A percentile compares a stretch with the other conserved stretches of the same genome.
These are phyloP conservation scores for Dunckerocampus dactyliophorus DNA, from an alignment of 2,113 vertebrate genomes.

Conservation along the genomic window DNA sequence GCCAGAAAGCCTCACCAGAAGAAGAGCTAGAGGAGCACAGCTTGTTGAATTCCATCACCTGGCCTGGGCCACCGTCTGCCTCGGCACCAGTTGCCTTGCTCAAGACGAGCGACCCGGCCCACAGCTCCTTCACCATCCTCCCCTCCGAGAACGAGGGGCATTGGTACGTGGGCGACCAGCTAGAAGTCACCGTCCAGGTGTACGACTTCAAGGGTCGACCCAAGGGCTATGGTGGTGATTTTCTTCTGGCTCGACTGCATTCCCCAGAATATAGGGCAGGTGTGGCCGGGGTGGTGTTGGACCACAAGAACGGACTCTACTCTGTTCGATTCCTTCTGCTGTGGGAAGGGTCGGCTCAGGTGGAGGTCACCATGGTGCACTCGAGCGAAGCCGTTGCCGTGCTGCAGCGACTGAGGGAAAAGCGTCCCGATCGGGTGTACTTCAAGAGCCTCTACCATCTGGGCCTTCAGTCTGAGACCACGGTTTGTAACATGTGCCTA, in stretches of 20 bases:
- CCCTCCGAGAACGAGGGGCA: slow-evolving; percentile 45
- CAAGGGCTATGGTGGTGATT: slow-evolving; percentile 90
- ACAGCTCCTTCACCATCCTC: slow-evolving; percentile 83
- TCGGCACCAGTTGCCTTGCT: slow-evolving; percentile 55
- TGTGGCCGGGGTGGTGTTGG: slow-evolving; percentile 81
- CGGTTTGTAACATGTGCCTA: slow-evolving; percentile 88
- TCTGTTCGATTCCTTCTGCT: slow-evolving; percentile 83
- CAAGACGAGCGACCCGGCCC: slow-evolving; percentile 82
- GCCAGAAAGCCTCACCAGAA: slow-evolving; percentile 73
- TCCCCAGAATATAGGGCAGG: slow-evolving; percentile 81
- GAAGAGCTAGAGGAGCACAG: slow-evolving; percentile 80
- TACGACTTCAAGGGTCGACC: slow-evolving; percentile 85
- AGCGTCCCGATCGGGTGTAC: slow-evolving; percentile 84
- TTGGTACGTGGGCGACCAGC: slow-evolving; percentile 79
- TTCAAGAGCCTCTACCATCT: slow-evolving; percentile 91
- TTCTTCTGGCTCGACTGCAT: slow-evolving; percentile 85
- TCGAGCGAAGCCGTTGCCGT: slow-evolving; percentile 86
- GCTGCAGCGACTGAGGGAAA: slow-evolving; percentile 80
- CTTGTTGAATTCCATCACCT: slow-evolving; percentile 78
- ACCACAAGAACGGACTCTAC: slow-evolving; percentile 87
- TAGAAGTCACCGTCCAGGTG: slow-evolving; percentile 83
- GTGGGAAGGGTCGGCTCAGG: slow-evolving; percentile 81
- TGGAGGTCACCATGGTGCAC: slow-evolving; percentile 88
- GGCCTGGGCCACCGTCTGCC: slow-evolving; percentile 69
- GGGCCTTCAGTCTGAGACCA: slow-evolving; percentile 83